Evolutionary conservation across 2,797 vertebrate species (phyloP).

Genomic region (Cirrhinus mrigala): DNA sequence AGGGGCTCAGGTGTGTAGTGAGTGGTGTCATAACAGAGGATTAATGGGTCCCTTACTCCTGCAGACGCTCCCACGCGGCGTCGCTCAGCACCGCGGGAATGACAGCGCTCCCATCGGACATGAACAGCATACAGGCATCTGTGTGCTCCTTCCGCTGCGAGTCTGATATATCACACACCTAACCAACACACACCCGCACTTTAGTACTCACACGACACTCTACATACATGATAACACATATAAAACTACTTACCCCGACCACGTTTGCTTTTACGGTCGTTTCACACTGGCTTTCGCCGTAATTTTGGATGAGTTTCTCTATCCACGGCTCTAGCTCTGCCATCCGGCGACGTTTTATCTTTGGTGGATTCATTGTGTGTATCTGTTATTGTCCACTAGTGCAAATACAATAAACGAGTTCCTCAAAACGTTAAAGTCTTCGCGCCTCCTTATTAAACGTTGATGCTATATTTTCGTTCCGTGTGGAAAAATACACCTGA

Average conservation of each 20-base stretch:
- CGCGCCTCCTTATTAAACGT: conserved; percentile 2
- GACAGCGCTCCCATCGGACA: conserved; percentile 55
- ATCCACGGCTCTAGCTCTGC: conserved; percentile 50
- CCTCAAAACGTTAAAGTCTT: not conserved
- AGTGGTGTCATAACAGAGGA: conserved; percentile 58
- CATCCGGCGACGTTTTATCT: conserved; percentile 41
- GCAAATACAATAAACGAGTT: not conserved
- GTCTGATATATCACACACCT: conserved; percentile 54
- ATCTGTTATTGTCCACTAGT: not conserved
- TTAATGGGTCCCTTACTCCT: conserved; percentile 63
- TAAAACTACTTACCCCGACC: conserved; percentile 43
- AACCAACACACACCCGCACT: not conserved
- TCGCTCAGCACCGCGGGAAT: conserved; percentile 58
- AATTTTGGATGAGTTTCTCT: conserved; percentile 54
- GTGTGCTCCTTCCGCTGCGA: conserved; percentile 43
- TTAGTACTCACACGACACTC: not conserved
- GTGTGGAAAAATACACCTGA: conserved; percentile 10
- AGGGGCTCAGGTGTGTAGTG: conserved; percentile 58
- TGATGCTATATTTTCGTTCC: conserved; percentile 39
- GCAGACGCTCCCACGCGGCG: conserved; percentile 56
- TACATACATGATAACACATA: not conserved
- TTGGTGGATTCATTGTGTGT: conserved; percentile 4
- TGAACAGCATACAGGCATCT: conserved; percentile 55
- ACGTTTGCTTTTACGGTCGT: conserved; percentile 42
- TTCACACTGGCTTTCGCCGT: not conserved